Evolutionary conservation across 2,888 invertebrate species (phyloP), one percentile per base, ranked within the genome.

Genomic region (Heliconius ismenius): DNA sequence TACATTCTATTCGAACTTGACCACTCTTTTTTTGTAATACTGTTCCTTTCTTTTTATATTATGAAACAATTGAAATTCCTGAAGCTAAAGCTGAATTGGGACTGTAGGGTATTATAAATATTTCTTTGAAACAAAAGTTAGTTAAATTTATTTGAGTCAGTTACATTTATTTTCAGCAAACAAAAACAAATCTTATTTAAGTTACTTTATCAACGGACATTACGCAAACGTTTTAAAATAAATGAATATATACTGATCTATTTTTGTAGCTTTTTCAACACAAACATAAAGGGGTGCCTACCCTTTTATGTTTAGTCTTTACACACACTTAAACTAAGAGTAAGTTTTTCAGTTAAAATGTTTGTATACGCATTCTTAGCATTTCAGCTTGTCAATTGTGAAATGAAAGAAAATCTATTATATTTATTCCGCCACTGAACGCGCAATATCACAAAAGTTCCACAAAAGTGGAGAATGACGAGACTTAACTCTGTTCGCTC

Each of bases 91-190:
- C 62, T 24, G 62, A 62, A 62, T 26, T 24, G 62, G 13, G 65
- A 24, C 65, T 67, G 65, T n/a, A 39, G 65, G 65, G 39, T 67
- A 67, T 13, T 39, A 24, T 39, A 67, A 67, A 39, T 67, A 67
- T 67, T 67, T 67, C n/a, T 67, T 39, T 39, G 65, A 15, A 39
- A 67, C 7, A 39, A 67, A 39, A 67, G 15, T 24, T 39, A 3
- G 24, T 65, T 11, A 11, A 36, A 36, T 65, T 62, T 26, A 62
- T 26, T 62, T 62, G 62, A 15, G 21, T 64, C 3, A 32, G 4
- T 36, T 65, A 9, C 11, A 36, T 65, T 65, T 24, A 36, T 39
- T 36, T 64, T 21, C 10, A 32, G 32, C 10, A 26, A 24, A 24
- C 6, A 62, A 24, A 13, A 24, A 24, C 13, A 62, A 24, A 24